Base-by-base conservation (phyloP, 2,113 vertebrate species). In the Gasterosteus aculeatus region DNA sequence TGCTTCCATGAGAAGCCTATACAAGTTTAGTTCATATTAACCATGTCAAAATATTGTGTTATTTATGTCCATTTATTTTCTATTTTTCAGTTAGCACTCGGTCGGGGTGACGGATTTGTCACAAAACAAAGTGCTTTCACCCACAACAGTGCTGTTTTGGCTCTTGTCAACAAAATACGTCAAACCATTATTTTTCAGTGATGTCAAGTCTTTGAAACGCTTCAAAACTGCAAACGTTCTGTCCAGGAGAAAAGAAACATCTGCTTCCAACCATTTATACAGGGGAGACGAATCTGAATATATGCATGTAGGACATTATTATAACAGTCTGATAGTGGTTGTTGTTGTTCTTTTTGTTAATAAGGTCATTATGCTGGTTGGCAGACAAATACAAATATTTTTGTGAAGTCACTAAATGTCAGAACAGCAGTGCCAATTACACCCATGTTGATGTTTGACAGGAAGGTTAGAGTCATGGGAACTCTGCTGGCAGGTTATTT, bases 391-490 rank as follows among this genome's bases (percentile, higher is more conserved):
- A 0, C 22, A 39, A 71, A 80, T 59, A 0, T 49, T 69, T 76
- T 58, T 1, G 5, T 38, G 54, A 15, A 75, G 44, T 69, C 59
- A 38, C 59, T 68, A 44, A 62, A 74, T 67, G 18, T 46, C n/a
- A 71, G 39, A 63, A 65, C 31, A 67, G 29, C 15, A 68, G 62
- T 63, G 74, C 14, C 46, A 33, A 80, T 77, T 75, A 71, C 73
- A 51, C 46, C 39, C 76, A 68, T 75, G 0, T 38, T 63, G 33
- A 41, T 69, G 82, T 84, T 74, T 82, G 74, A 87, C 67, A 78
- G 64, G 3, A 71, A 78, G 70, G 70, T 77, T 73, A 49, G 26
- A 76, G 47, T 63, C 39, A 51, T 44, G 15, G 72, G 29, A 84
- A 73, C 66, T 70, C 53, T 49, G 26, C 58, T 72, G 64, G 41